These are phyloP conservation scores for Artemisiospiza belli DNA, from an alignment of 2,113 vertebrate genomes.

Conservation along the genomic window DNA sequence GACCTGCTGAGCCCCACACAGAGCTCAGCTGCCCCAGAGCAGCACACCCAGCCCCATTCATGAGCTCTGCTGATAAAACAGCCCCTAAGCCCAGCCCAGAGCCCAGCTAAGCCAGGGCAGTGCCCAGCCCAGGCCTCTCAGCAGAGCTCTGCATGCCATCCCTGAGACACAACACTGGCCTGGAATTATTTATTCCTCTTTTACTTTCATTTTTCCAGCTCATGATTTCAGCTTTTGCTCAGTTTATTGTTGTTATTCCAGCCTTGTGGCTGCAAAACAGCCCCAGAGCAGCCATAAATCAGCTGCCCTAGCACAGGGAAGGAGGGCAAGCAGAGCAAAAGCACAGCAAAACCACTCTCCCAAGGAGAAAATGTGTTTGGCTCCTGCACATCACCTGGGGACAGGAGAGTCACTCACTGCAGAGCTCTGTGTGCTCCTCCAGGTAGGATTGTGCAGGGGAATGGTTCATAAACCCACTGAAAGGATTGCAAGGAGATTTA, in stretches of 20 bases:
- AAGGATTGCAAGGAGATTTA: neutral
- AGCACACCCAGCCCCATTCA: neutral
- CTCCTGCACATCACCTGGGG: neutral
- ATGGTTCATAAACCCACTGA: fast-evolving
- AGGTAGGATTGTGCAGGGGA: neutral
- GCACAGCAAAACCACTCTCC: neutral
- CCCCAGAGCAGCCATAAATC: neutral
- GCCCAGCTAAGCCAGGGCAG: neutral
- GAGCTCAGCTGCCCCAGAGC: neutral
- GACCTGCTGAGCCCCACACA: neutral
- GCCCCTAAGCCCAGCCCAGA: neutral
- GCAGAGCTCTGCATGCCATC: neutral
- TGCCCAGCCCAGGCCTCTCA: neutral
- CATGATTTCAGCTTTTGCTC: neutral
- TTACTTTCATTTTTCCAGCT: neutral
- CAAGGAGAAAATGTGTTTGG: neutral
- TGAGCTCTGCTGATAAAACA: neutral
- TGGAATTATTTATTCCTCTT: neutral
- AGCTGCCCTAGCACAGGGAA: neutral
- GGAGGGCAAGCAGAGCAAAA: neutral
- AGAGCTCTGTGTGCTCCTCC: neutral
- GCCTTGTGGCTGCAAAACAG: neutral
- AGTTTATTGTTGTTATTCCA: neutral
- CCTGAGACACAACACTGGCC: neutral
- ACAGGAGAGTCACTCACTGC: neutral